phyloP scores from a whole-genome alignment of 1,140 invertebrate genomes.

The Macrobrachium nipponense region DNA sequence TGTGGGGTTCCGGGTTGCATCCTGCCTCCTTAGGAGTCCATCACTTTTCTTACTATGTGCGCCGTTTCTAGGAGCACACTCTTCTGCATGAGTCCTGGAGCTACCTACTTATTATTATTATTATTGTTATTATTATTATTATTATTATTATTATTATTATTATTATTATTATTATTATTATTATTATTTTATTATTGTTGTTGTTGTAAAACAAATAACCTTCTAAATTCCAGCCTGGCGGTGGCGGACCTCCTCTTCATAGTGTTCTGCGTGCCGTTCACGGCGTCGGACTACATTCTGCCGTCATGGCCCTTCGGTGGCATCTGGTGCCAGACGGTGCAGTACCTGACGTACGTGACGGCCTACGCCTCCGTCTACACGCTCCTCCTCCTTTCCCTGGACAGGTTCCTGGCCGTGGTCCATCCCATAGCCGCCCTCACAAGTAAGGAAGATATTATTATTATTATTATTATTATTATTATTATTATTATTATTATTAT shows the following conservation, averaged over 20 bases:
- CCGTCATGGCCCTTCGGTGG: constrained; percentile 92
- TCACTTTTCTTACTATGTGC: too few species aligned
- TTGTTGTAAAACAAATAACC: too few species aligned
- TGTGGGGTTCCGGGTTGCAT: too few species aligned
- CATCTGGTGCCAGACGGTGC: constrained; percentile 88
- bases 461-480: too few species aligned
- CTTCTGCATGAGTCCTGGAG: too few species aligned
- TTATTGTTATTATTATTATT: neutral
- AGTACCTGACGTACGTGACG: constrained; percentile 87
- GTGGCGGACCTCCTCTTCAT: constrained; percentile 94
- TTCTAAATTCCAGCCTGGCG: constrained; percentile 85
- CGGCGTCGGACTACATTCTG: constrained; percentile 87
- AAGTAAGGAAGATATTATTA: constrained; percentile 55
- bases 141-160: neutral
- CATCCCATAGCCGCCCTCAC: constrained; percentile 78
- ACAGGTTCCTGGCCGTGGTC: constrained; percentile 94
- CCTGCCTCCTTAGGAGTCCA: too few species aligned
- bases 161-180: neutral
- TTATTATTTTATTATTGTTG: neutral
- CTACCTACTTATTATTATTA: too few species aligned
- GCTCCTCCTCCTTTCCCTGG: constrained; percentile 93
- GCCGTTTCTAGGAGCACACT: too few species aligned
- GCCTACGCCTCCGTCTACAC: constrained; percentile 95
- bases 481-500: too few species aligned
- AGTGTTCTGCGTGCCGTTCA: constrained; percentile 95